These are phyloP conservation scores for Chydorus sphaericus DNA, from an alignment of 2,888 invertebrate species.

Conservation along the genomic window DNA sequence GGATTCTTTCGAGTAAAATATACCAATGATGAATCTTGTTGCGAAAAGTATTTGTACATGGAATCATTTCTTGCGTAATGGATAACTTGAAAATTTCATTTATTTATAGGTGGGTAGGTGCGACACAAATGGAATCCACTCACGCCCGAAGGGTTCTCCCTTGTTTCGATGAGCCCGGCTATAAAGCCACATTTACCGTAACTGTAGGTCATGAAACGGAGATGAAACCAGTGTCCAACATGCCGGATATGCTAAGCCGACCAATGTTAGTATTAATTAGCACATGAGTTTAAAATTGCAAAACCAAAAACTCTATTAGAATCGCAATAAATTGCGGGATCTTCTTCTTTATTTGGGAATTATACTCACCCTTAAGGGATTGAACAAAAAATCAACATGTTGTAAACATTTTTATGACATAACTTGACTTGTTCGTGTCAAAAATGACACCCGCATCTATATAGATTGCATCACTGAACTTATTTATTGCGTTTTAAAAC, in stretches of 20 bases:
- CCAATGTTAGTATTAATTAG: not conserved
- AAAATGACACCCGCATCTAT: too few species aligned
- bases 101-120: not conserved
- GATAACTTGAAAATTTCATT: not conserved
- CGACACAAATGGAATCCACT: not conserved
- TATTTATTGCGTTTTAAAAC: too few species aligned
- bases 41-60: not conserved
- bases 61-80: not conserved
- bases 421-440: too few species aligned
- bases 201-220: not conserved
- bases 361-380: too few species aligned
- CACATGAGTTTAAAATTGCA: too few species aligned
- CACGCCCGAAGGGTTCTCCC: not conserved
- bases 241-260: not conserved
- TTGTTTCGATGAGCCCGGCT: not conserved
- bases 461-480: too few species aligned
- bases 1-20: not conserved
- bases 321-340: too few species aligned
- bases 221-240: not conserved
- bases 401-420: too few species aligned
- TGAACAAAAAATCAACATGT: too few species aligned
- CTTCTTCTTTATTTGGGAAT: too few species aligned
- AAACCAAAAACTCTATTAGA: too few species aligned
- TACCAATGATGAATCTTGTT: not conserved
- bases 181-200: not conserved